Percentiles rank a stretch among this genome's conserved stretches.
Evolutionary conservation across 2,113 vertebrate species (phyloP).

Genomic region (Epinephelus lanceolatus): DNA sequence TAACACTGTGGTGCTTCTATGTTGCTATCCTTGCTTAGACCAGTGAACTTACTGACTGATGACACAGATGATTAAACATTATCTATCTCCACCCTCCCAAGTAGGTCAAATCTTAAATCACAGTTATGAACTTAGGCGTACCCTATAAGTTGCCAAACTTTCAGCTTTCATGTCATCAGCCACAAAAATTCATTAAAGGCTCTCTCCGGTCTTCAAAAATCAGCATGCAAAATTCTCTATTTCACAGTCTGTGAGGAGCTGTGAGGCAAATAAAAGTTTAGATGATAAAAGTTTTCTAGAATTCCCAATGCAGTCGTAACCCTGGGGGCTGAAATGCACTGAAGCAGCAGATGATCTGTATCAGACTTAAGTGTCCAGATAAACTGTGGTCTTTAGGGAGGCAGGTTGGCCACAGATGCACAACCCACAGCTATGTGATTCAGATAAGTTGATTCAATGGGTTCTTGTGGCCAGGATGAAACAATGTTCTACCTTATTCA

Average conservation of each 20-base stretch:
- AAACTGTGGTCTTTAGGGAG: background rate
- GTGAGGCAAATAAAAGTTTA: background rate
- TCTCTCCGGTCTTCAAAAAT: background rate
- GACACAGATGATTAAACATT: conserved; percentile 17
- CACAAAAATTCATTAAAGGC: conserved; percentile 15
- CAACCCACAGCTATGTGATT: background rate
- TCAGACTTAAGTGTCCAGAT: background rate
- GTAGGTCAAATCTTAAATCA: conserved; percentile 19
- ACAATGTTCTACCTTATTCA: conserved; percentile 16
- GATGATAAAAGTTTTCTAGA: background rate
- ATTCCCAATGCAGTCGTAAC: background rate
- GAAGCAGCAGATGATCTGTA: too few species aligned
- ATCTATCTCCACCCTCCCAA: background rate
- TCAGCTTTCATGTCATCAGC: conserved; percentile 2
- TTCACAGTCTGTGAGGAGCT: background rate
- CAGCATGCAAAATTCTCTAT: background rate
- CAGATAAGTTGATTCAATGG: background rate
- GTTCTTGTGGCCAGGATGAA: background rate
- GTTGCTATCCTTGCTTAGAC: background rate
- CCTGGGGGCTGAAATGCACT: too few species aligned
- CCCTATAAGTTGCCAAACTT: background rate
- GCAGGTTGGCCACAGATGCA: too few species aligned
- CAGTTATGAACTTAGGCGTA: background rate
- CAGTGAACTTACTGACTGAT: background rate
- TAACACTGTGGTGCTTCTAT: background rate